A percentile compares a stretch with the other conserved stretches of the same genome.
Conservation (phyloP, 1,140 invertebrate species). For the Brachionus sp. region DNA sequence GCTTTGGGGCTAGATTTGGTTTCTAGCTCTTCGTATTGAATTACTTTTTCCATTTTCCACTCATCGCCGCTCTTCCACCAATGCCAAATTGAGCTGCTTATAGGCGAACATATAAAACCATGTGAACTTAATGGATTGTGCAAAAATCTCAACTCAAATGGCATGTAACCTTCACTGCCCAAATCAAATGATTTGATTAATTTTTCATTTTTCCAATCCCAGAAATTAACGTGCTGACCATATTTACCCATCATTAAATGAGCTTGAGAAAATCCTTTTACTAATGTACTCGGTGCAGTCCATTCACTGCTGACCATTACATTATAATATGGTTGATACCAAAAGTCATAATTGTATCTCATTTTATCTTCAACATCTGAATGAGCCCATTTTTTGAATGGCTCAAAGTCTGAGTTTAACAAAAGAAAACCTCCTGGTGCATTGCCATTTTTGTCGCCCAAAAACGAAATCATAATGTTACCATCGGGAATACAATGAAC, state of each 20-base stretch:
- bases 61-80: constrained; percentile 53
- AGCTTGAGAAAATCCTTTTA: constrained; percentile 67
- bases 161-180: constrained; percentile 76
- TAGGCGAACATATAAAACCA: constrained; percentile 78
- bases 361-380: constrained; percentile 49
- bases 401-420: constrained; percentile 74
- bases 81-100: constrained; percentile 68
- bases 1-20: constrained; percentile 69
- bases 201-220: constrained; percentile 77
- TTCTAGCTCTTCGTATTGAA: constrained; percentile 70
- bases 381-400: constrained; percentile 64
- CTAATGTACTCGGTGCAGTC: constrained; percentile 79
- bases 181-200: constrained; percentile 78
- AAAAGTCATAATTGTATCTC: constrained; percentile 70
- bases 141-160: constrained; percentile 86
- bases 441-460: constrained; percentile 72
- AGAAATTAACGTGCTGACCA: constrained; percentile 80
- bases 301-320: constrained; percentile 85
- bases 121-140: constrained; percentile 77
- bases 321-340: constrained; percentile 93
- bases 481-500: constrained; percentile 82
- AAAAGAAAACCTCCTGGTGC: constrained; percentile 78
- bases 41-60: constrained; percentile 75
- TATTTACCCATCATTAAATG: constrained; percentile 67
- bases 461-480: constrained; percentile 87